Evolutionary conservation across 2,888 invertebrate genomes (phyloP).

Genomic region (Pterobdella sp.): DNA sequence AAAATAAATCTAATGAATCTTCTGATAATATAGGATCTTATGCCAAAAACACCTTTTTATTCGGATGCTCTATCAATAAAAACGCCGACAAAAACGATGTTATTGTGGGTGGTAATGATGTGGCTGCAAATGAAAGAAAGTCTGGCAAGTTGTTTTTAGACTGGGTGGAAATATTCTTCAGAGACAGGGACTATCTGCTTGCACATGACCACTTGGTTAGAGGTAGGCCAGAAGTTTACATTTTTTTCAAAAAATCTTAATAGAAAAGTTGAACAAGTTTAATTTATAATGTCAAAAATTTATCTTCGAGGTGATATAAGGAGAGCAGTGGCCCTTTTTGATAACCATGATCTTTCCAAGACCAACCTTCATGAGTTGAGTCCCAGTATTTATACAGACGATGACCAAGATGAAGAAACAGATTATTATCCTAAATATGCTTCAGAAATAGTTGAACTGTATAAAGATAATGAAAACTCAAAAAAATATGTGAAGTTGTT

Average conservation of each 20-base stretch:
- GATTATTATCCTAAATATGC: not conserved
- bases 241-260: not conserved
- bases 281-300: no score
- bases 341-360: not conserved
- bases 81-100: not conserved
- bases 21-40: not conserved
- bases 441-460: not conserved
- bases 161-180: conserved; percentile 36
- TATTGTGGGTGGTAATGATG: not conserved
- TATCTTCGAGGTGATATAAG: not conserved
- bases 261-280: not conserved
- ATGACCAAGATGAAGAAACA: not conserved
- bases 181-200: conserved; percentile 42
- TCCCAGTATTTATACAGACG: not conserved
- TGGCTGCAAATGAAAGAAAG: not conserved
- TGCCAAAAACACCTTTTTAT: not conserved
- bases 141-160: conserved; percentile 18
- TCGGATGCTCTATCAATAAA: conserved; percentile 5
- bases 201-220: conserved; percentile 38
- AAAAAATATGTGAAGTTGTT: not conserved
- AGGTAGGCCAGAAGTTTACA: conserved; percentile 32
- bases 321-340: conserved; percentile 2
- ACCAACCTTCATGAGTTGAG: not conserved
- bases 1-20: not conserved
- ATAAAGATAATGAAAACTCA: not conserved